These are phyloP conservation scores for Aurelia sp. DNA, from an alignment of 30 jellyfish, hydroid and myxozoan species.

Conservation along the genomic window DNA sequence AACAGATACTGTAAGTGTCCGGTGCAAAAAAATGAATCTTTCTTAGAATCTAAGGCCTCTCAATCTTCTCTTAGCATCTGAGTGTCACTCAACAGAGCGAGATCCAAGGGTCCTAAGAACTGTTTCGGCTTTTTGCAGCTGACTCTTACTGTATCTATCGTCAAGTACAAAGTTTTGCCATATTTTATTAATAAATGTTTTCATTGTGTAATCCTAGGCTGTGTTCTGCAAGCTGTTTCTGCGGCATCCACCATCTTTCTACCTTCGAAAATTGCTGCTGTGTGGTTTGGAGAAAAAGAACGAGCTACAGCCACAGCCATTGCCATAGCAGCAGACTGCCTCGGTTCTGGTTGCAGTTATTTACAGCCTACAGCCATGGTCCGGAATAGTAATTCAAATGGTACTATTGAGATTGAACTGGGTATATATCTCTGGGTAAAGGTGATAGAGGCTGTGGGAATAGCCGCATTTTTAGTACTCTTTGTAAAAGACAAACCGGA, in stretches of 20 bases:
- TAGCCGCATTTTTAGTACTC: constrained; percentile 37
- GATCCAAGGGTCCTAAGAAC: too few species aligned
- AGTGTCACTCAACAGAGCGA: too few species aligned
- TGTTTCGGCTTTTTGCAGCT: too few species aligned
- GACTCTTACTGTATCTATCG: too few species aligned
- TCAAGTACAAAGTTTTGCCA: too few species aligned
- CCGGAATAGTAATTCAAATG: not conserved
- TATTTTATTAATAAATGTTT: not conserved
- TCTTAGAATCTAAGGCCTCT: too few species aligned
- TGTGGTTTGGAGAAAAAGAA: constrained; percentile 84
- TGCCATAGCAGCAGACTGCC: constrained; percentile 80
- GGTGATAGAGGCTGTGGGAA: constrained; percentile 49
- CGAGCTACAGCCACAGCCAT: constrained; percentile 73
- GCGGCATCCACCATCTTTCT: constrained; percentile 69
- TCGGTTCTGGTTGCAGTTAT: constrained; percentile 59
- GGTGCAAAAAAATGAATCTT: too few species aligned
- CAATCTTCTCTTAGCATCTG: too few species aligned
- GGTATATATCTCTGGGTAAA: constrained; percentile 29
- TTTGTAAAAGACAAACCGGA: constrained; percentile 58
- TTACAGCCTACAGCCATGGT: constrained; percentile 40
- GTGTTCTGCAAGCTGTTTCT: constrained; percentile 38
- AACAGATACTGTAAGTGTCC: too few species aligned
- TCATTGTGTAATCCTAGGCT: not conserved
- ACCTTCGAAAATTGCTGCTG: constrained; percentile 78
- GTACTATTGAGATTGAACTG: not conserved